Evolutionary conservation across 2,113 vertebrate species (phyloP).

Genomic region (Platycercus adscitus): DNA sequence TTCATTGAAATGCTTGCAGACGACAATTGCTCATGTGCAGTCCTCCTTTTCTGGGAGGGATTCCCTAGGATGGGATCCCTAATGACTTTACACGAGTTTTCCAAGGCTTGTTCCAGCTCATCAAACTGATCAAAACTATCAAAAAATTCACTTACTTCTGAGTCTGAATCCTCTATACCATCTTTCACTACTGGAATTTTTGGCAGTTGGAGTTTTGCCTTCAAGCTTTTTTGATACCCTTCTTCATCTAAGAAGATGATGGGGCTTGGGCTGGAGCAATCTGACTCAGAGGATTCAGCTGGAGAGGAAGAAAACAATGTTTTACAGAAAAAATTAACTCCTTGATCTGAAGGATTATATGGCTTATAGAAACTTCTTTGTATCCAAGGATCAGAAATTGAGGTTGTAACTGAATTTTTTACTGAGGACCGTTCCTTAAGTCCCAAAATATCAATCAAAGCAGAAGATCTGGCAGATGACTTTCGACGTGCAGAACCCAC

Average conservation of each 20-base stretch:
- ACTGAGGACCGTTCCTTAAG: slow-evolving; percentile 76
- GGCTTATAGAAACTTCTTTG: slow-evolving; percentile 86
- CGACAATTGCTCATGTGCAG: slow-evolving; percentile 66
- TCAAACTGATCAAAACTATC: slow-evolving; percentile 98
- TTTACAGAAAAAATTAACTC: slow-evolving; percentile 62
- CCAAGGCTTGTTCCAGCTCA: slow-evolving; percentile 86
- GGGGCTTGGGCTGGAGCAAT: slow-evolving; percentile 96
- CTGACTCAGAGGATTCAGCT: slow-evolving; percentile 92
- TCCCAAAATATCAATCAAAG: slow-evolving; percentile 66
- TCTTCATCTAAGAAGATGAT: slow-evolving; percentile 98
- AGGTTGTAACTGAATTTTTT: slow-evolving; percentile 80
- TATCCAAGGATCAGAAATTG: slow-evolving; percentile 79
- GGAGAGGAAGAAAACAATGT: slow-evolving; percentile 75
- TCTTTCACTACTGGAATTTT: slow-evolving; percentile 93
- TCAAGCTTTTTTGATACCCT: slow-evolving; percentile 95
- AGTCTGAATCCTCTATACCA: slow-evolving; percentile 95
- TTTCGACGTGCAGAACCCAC: slow-evolving; percentile 77
- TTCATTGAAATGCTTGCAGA: slow-evolving; percentile 85
- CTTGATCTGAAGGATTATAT: slow-evolving; percentile 73
- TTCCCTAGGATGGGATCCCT: slow-evolving; percentile 66
- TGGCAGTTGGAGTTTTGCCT: slow-evolving; percentile 93
- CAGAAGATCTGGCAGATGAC: slow-evolving; percentile 68
- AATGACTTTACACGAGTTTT: slow-evolving; percentile 63
- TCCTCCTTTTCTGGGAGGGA: slow-evolving; percentile 75
- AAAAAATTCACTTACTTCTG: slow-evolving; percentile 98